A percentile compares a stretch with the other conserved stretches of the same genome.
phyloP scores from a whole-genome alignment of 2,888 invertebrate genomes.

The Oligia latruncula region DNA sequence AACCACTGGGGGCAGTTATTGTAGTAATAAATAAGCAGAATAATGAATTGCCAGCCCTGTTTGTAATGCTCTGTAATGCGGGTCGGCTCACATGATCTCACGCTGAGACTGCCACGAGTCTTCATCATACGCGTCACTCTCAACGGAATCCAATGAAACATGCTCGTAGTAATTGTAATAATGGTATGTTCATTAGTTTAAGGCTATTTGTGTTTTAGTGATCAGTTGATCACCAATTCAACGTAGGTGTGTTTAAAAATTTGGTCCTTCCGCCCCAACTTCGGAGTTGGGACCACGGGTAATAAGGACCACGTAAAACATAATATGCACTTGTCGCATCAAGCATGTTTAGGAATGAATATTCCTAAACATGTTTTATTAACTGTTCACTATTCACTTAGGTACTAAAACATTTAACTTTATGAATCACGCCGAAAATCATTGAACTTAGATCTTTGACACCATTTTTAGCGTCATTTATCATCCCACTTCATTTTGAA shows the following conservation, averaged over 20 bases:
- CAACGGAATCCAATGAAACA: constrained; percentile 43
- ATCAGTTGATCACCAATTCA: no score
- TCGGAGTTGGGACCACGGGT: not conserved
- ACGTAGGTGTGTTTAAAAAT: not conserved
- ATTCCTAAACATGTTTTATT: no score
- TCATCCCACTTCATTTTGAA: constrained; percentile 2
- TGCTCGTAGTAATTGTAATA: constrained; percentile 27
- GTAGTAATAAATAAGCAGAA: not conserved
- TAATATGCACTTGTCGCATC: not conserved
- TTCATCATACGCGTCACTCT: constrained; percentile 45
- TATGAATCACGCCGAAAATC: not conserved
- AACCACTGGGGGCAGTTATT: no score
- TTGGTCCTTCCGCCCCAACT: not conserved
- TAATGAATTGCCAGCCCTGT: constrained; percentile 37
- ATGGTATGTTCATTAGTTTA: constrained; percentile 8
- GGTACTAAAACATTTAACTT: not conserved
- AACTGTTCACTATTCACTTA: no score
- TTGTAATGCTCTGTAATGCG: constrained; percentile 50
- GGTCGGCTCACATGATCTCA: constrained; percentile 71
- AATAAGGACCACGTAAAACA: not conserved
- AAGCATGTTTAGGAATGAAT: not conserved
- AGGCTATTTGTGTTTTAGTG: not conserved
- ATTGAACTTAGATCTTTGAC: not conserved
- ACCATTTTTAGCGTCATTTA: not conserved
- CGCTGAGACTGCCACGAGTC: constrained; percentile 70